Percentiles rank a stretch among this genome's conserved stretches.
These are phyloP conservation scores for Polietes domitor DNA, from an alignment of 2,888 invertebrate species.

Conservation along the genomic window DNA sequence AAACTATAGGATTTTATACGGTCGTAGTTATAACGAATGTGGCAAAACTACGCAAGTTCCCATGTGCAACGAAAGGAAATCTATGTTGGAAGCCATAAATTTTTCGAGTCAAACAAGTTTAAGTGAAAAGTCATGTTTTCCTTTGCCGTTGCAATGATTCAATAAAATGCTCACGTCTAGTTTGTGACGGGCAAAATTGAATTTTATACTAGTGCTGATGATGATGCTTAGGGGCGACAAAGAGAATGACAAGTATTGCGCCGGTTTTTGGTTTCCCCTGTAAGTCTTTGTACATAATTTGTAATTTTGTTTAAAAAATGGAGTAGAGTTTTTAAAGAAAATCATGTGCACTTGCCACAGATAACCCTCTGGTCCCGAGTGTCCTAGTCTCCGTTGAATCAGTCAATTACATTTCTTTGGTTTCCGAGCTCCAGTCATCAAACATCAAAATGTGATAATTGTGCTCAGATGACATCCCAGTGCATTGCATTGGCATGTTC, in stretches of 20 bases:
- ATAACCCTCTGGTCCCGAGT: background rate
- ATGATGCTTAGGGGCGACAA: no score
- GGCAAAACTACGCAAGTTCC: background rate
- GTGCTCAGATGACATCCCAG: no score
- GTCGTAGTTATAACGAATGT: conserved; percentile 13
- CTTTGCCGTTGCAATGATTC: background rate
- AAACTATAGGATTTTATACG: conserved; percentile 6
- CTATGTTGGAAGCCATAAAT: background rate
- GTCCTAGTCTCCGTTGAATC: conserved; percentile 11
- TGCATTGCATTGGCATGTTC: background rate
- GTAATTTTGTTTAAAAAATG: no score
- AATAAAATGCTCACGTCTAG: conserved; percentile 19
- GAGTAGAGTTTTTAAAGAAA: no score
- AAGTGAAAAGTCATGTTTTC: conserved; percentile 28
- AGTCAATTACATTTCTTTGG: conserved; percentile 31
- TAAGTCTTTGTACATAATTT: no score
- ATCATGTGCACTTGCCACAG: no score
- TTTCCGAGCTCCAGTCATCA: background rate
- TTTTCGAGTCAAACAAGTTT: conserved; percentile 1
- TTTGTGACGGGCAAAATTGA: background rate
- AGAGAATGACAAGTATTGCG: no score
- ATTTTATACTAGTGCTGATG: no score
- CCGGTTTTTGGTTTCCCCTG: no score
- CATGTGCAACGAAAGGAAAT: background rate
- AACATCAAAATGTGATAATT: conserved; percentile 22